Evolutionary conservation across 2,797 vertebrate genomes (phyloP), one percentile per base, ranked within the genome.

Genomic region (Mastacembelus armatus): DNA sequence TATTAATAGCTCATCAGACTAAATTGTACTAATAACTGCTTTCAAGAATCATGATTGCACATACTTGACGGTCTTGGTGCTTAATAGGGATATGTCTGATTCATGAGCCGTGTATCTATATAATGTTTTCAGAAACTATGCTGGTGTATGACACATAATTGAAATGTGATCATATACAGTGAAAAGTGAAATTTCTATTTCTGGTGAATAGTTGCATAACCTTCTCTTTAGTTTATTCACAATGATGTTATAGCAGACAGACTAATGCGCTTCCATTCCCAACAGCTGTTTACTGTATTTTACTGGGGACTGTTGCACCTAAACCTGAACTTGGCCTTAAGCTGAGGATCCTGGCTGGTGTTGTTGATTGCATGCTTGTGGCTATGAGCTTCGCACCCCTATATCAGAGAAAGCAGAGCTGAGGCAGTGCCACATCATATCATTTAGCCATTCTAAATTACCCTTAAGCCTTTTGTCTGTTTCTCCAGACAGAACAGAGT

Each of bases 1-100:
- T 89, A 85, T 89, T 92, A 94, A 94, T 94, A 88, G 93, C 92
- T 93, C 93, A 95, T 94, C 94, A 94, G 89, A 81, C 82, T 82
- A 91, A 93, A 94, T 94, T 92, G 93, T 92, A 73, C 89, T 93
- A 93, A 93, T 93, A 93, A 92, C 85, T 90, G 89, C 89, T 92
- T 91, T 88, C 84, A 82, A 78, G 88, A 87, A 77, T 90, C 87
- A 77, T 91, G 90, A 94, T 93, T 92, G 91, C 90, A 80, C 72
- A 74, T 83, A 83, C 85, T 85, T 85, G 67, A 63, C 71, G 68
- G 77, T 81, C 78, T 81, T 48, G 57, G 59, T 71, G 77, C 45
- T 77, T 80, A 80, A 88, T 87, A 84, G 59, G 68, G 62, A 65
- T 63, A 64, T 47, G 50, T 83, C 85, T 84, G 67, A 88, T 77